A percentile compares a stretch with the other conserved stretches of the same genome.
These are phyloP conservation scores for Ranitomeya imitator DNA, from an alignment of 2,113 vertebrate species.

Conservation along the genomic window DNA sequence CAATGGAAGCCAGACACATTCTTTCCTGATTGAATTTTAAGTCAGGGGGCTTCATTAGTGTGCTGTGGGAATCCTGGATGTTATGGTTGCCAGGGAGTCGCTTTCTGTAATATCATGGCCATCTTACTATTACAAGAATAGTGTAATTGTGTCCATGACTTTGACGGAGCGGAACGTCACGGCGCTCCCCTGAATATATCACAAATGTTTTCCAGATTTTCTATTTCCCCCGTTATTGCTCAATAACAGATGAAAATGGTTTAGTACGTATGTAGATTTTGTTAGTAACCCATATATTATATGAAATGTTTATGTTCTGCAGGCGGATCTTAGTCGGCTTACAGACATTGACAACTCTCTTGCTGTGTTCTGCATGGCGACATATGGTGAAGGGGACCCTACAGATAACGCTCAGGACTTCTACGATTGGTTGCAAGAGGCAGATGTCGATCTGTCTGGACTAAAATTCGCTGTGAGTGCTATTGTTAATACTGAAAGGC, in stretches of 20 bases:
- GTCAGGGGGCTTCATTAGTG: neutral
- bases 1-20: neutral
- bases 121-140: neutral
- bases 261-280: too few relatives aligned
- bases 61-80: neutral
- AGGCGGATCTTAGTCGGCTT: conserved; percentile 88
- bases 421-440: conserved; percentile 95
- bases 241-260: neutral
- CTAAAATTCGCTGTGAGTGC: conserved; percentile 88
- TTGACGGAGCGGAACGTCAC: neutral
- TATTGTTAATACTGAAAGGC: neutral
- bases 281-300: too few relatives aligned
- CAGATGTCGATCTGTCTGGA: conserved; percentile 79
- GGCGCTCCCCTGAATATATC: neutral
- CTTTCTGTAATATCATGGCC: neutral
- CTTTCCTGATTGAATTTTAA: neutral
- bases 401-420: conserved; percentile 98
- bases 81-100: neutral
- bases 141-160: neutral
- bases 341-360: conserved; percentile 88
- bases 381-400: conserved; percentile 94
- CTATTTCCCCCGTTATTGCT: neutral
- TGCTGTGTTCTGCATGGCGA: conserved; percentile 96
- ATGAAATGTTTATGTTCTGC: neutral
- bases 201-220: neutral